Evolutionary conservation across 1,140 invertebrate genomes (phyloP).

Genomic region (Plodia interpunctella): DNA sequence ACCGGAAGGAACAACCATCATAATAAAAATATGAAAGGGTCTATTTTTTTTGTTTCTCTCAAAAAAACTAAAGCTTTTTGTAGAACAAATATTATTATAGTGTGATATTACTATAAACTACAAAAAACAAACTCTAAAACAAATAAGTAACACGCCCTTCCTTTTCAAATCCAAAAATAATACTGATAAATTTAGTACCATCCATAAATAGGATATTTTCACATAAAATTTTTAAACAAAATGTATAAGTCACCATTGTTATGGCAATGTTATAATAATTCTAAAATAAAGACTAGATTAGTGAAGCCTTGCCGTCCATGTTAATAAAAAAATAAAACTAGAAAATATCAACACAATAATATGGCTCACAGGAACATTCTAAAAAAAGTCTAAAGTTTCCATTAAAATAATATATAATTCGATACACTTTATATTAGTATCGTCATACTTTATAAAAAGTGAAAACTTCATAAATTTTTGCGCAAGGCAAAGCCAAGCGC

Average conservation of each 20-base stretch:
- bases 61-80: too few relatives aligned
- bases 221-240: too few relatives aligned
- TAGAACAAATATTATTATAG: too few relatives aligned
- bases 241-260: too few relatives aligned
- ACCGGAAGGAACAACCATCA: too few relatives aligned
- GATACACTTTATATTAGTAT: background rate
- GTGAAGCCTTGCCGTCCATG: slow-evolving; percentile 16
- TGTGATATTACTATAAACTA: too few relatives aligned
- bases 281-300: slow-evolving; percentile 27
- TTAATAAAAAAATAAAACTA: slow-evolving; percentile 16
- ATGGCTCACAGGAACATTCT: background rate
- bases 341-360: slow-evolving; percentile 16
- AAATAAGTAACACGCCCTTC: background rate
- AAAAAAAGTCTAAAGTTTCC: background rate
- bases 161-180: slow-evolving; percentile 1
- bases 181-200: background rate
- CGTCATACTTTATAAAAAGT: background rate
- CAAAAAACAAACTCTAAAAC: background rate
- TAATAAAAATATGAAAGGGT: too few relatives aligned
- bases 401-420: background rate
- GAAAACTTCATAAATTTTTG: background rate
- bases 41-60: too few relatives aligned
- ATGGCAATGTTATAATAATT: slow-evolving; percentile 15
- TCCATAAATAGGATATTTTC: too few relatives aligned
- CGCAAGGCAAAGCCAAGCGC: background rate